Base-by-base conservation (phyloP, 2,797 vertebrate genomes). In the Tenualosa thibaudeaui region DNA sequence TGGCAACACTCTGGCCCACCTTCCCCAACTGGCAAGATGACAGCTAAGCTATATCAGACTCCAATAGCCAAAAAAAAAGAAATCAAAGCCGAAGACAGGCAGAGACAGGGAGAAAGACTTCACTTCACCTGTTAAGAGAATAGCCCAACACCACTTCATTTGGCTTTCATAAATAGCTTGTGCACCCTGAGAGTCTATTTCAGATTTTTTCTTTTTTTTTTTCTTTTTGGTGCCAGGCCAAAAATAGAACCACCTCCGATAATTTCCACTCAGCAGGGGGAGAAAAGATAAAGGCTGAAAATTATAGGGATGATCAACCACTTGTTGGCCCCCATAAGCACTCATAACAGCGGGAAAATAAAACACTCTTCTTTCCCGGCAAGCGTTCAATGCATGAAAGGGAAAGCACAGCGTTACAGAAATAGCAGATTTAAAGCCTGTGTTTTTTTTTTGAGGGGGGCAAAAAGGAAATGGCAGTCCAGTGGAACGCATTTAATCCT, bases 401-500 rank as follows among this genome's bases (percentile, higher is more conserved):
- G 37, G 40, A 78, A 78, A 19, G 17, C 40, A 17, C 46, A 15
- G 7, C 40, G 71, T 78, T 78, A 24, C n/a, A 24, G 58, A 62
- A 62, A 60, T 60, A 7, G 58, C 8, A 1, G 58, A 60, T 60
- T 60, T 60, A 60, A 60, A 62, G 24, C n/a, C 58, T 9, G 22
- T 60, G 22, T 0, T 60, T 58, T 58, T 58, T n/a, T 9, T 71
- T 40, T 17, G 5, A 7, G 17, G 15, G 12, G 13, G 40, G 7
- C 1, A 3, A 9, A 75, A 75, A 75, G 15, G 68, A 26, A 75
- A 19, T 6, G 37, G 68, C 78, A 85, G 82, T 40, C 51, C 82
- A 3, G 9, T 40, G 81, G 84, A 65, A 86, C 84, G 43, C 75
- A 31, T 22, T 81, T 82, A 84, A 85, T 71, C 65, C 60, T 12